Conservation (phyloP, 37 sponge, comb jelly and placozoan species). For the Hormiphora californensis region DNA sequence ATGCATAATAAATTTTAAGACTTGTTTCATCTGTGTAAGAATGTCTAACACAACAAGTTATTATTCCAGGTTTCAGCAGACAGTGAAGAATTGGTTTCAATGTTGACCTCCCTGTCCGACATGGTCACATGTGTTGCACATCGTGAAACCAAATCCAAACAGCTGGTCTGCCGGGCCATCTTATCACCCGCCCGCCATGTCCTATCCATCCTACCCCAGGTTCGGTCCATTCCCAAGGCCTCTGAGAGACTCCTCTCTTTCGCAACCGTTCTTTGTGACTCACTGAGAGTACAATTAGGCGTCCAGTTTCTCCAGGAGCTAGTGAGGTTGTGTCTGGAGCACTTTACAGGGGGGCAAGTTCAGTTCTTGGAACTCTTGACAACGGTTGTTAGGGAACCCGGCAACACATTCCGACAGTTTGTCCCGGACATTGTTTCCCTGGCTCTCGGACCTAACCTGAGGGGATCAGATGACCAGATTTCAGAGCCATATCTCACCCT, state of each 20-base stretch:
- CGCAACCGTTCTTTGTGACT: conserved; percentile 14
- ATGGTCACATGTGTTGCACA: background rate
- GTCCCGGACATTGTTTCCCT: background rate
- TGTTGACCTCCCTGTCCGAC: background rate
- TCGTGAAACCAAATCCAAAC: conserved; percentile 32
- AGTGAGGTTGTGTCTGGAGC: background rate
- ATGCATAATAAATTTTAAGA: too few relatives aligned
- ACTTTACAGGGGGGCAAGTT: background rate
- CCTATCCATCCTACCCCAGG: background rate
- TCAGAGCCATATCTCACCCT: background rate
- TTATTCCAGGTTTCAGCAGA: too few relatives aligned
- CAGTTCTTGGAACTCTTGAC: background rate
- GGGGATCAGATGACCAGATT: too few relatives aligned
- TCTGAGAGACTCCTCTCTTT: background rate
- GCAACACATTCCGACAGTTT: background rate
- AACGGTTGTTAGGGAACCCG: background rate
- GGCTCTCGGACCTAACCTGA: background rate
- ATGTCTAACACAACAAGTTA: too few relatives aligned
- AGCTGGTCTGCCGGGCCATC: background rate
- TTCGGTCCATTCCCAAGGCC: background rate
- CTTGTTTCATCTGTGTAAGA: too few relatives aligned
- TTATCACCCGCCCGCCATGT: background rate
- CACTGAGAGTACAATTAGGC: background rate
- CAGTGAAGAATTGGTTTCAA: too few relatives aligned
- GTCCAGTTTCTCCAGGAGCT: background rate